Conservation (phyloP, 2,797 vertebrate genomes). For the Dipus sagitta region DNA sequence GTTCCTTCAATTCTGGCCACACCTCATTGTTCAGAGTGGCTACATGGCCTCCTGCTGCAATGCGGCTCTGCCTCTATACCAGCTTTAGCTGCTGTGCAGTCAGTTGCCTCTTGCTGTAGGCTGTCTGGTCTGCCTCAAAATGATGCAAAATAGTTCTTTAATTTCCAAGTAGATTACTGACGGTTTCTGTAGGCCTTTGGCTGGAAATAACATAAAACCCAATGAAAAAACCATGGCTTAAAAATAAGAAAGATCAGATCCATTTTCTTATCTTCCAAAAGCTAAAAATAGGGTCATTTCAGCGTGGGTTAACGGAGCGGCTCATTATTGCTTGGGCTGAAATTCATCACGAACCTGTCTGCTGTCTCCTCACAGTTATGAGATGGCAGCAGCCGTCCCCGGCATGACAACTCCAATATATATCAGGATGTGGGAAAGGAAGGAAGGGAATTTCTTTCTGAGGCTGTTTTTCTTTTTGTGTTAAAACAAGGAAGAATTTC, state of each 20-base stretch:
- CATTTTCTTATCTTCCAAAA: background rate
- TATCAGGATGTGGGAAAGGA: background rate
- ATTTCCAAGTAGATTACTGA: background rate
- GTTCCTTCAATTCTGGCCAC: background rate
- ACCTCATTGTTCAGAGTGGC: background rate
- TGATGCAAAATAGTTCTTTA: background rate
- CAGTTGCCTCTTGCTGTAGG: background rate
- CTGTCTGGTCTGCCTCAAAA: background rate
- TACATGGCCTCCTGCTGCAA: no score
- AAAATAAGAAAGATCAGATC: background rate
- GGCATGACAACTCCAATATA: background rate
- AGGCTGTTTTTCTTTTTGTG: background rate
- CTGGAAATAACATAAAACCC: conserved; percentile 34
- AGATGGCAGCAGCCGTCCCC: background rate
- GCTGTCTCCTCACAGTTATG: background rate
- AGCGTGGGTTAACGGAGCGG: background rate
- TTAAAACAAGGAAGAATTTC: conserved; percentile 17
- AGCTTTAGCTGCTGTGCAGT: background rate
- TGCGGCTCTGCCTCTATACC: background rate
- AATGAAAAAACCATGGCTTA: conserved; percentile 15
- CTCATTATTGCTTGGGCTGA: background rate
- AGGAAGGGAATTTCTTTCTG: background rate
- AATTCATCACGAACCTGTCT: background rate
- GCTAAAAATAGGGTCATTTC: conserved; percentile 14
- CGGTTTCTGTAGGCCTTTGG: background rate